A percentile compares a stretch with the other conserved stretches of the same genome.
These are phyloP conservation scores for Sebastes alutus DNA, from an alignment of 2,797 vertebrate genomes.

Conservation along the genomic window DNA sequence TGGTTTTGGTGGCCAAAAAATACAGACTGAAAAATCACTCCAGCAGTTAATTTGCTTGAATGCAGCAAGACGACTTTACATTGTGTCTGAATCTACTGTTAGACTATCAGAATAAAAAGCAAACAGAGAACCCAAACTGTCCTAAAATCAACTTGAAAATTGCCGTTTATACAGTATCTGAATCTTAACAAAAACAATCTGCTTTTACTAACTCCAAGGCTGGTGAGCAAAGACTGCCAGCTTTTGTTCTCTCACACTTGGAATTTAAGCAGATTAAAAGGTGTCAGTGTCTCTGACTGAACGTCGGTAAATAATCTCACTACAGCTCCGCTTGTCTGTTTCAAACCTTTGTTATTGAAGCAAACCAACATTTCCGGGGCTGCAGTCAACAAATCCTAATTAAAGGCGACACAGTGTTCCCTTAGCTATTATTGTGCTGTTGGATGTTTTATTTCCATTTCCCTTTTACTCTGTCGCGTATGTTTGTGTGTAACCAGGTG, in stretches of 20 bases:
- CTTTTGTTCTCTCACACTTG: neutral
- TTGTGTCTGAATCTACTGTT: neutral
- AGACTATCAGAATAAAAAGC: neutral
- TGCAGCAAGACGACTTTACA: neutral
- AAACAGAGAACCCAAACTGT: neutral
- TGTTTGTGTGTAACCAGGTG: conserved; percentile 44
- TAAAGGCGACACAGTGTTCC: conserved; percentile 45
- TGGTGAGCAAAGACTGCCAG: neutral
- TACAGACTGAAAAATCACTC: neutral
- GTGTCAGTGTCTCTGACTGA: neutral
- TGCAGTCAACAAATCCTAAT: conserved; percentile 51
- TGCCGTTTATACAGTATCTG: neutral
- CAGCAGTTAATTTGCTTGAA: neutral
- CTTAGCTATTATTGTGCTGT: conserved; percentile 29
- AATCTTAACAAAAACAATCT: neutral
- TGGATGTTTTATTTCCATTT: conserved; percentile 56
- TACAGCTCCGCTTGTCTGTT: neutral
- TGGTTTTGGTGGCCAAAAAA: neutral
- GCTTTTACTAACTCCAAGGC: neutral
- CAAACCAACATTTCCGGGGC: conserved; percentile 31
- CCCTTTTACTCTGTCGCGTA: conserved; percentile 4
- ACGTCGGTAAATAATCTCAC: conserved; percentile 14
- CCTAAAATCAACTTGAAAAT: neutral
- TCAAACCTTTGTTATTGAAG: conserved; percentile 11
- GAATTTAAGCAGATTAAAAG: neutral